Base-by-base conservation (phyloP, 2,888 invertebrate genomes). In the Apodemia duryi region DNA sequence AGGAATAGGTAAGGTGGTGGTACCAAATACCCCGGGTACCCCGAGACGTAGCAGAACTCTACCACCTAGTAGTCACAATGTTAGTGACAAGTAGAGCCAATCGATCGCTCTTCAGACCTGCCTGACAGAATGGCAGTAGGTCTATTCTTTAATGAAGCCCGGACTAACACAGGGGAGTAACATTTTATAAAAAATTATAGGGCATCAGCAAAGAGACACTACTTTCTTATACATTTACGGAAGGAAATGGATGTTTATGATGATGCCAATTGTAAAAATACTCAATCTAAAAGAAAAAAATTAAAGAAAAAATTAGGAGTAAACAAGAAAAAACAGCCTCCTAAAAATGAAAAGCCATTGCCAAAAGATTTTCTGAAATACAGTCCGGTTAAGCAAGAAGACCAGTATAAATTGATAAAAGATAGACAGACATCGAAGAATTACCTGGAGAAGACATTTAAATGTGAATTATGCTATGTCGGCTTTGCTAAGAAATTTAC, bases 121-220 rank as follows among this genome's bases (percentile, higher is more conserved):
- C 21, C 21, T 21, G 21, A 21, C 21, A 21, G 21, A 21, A 21
- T 21, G 21, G 21, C 21, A 21, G 21, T 21, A 21, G 21, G 21
- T 21, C 1, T 21, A 21, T 21, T 21, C 21, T 21, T 21, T 21
- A 21, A 21, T 21, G 21, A 21, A 21, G 21, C 21, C 21, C 21
- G 21, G 21, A 21, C 21, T 21, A 21, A 21, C 21, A 21, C 21
- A 21, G 21, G 21, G 21, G 21, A 35, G 35, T 5, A 35, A 35
- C 35, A 35, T 9, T 0, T 10, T 10, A 43, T 43, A 0, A 43
- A 43, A 43, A 43, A 43, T 43, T 43, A 43, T 11, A 43, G 90
- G 68, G 74, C 77, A 29, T 78, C 85, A 71, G 91, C 91, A 2
- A 91, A 88, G 69, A 83, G 85, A 32, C 91, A 91, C 70, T 91